phyloP scores from a whole-genome alignment of 2,113 vertebrate species.

The Urocynchramus pylzowi region DNA sequence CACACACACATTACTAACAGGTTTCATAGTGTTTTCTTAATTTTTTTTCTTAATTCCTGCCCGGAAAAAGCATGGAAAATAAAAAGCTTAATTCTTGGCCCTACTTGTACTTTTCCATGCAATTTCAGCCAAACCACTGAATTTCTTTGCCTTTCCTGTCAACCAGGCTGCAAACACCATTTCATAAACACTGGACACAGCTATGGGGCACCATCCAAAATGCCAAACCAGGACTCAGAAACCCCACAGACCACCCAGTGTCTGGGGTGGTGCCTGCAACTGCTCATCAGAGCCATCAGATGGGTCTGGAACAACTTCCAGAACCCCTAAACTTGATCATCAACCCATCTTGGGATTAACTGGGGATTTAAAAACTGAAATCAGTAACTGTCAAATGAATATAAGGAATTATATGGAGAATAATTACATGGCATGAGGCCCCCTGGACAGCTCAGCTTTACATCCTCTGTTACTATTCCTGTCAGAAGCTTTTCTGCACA shows the following conservation, averaged over 20 bases:
- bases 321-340: background rate
- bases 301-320: accelerated
- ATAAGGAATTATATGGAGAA: background rate
- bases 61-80: background rate
- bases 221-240: background rate
- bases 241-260: background rate
- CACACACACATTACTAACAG: background rate
- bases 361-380: background rate
- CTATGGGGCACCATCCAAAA: background rate
- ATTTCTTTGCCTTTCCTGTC: background rate
- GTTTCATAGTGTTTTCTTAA: background rate
- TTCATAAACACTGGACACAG: background rate
- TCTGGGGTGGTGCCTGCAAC: background rate
- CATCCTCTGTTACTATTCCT: background rate
- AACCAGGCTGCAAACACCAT: background rate
- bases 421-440: accelerated
- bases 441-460: background rate
- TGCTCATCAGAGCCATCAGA: background rate
- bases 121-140: background rate
- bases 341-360: background rate
- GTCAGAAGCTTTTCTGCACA: background rate
- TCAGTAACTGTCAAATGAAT: background rate
- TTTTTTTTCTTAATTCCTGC: background rate
- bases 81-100: background rate
- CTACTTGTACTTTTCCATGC: background rate